Percentiles rank a stretch among this genome's conserved stretches.
These are phyloP conservation scores for Idaea aversata DNA, from an alignment of 2,888 invertebrate species.

Conservation along the genomic window DNA sequence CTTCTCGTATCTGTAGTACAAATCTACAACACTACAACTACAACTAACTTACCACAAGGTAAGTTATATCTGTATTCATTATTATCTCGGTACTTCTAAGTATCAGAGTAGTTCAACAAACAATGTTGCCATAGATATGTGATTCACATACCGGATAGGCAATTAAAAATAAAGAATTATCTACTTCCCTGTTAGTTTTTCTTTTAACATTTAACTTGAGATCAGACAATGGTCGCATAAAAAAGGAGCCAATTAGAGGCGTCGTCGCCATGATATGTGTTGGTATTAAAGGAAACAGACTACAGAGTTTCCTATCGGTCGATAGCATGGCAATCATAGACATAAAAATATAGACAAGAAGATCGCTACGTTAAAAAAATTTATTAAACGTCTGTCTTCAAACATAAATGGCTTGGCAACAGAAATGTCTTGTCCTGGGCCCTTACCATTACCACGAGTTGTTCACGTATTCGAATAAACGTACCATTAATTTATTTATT, in stretches of 20 bases:
- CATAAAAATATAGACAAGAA: no score
- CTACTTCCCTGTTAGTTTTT: constrained; percentile 49
- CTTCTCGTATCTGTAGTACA: no score
- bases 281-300: background rate
- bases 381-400: no score
- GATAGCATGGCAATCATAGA: background rate
- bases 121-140: constrained; percentile 13
- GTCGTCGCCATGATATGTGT: constrained; percentile 19
- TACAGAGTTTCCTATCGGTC: background rate
- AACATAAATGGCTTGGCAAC: no score
- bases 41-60: constrained; percentile 22
- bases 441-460: no score
- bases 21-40: no score
- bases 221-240: constrained; percentile 17
- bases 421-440: no score
- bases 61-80: constrained; percentile 14
- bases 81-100: background rate
- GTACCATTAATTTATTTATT: no score
- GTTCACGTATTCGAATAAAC: no score
- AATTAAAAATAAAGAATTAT: constrained; percentile 31
- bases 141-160: constrained; percentile 29
- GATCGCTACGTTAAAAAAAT: no score
- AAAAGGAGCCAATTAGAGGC: constrained; percentile 38
- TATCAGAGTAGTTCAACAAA: background rate
- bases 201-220: constrained; percentile 27